Conservation (phyloP, 2,113 vertebrate species). For the Nothobranchius kuhntae region DNA sequence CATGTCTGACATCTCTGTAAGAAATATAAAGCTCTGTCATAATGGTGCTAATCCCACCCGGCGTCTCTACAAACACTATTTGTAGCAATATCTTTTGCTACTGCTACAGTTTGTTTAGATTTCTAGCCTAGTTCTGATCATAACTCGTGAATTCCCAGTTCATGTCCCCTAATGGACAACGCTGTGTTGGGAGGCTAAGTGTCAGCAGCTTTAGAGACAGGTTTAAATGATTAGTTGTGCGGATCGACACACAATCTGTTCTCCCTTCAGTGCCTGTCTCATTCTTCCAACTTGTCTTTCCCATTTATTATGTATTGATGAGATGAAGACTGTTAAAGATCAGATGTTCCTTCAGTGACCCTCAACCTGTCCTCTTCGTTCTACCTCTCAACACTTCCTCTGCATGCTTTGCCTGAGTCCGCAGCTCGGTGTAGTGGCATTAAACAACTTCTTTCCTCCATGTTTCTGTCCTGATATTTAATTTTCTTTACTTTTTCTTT, state of each 20-base stretch:
- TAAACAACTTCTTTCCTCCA: neutral
- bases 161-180: no score
- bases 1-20: no score
- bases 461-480: neutral
- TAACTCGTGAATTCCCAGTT: no score
- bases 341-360: slow-evolving; percentile 59
- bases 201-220: slow-evolving; percentile 47
- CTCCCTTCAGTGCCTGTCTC: slow-evolving; percentile 33
- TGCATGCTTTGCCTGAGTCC: slow-evolving; percentile 12
- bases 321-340: slow-evolving; percentile 67
- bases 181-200: slow-evolving; percentile 19
- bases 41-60: no score
- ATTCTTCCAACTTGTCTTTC: slow-evolving; percentile 4
- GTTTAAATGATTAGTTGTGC: slow-evolving; percentile 70
- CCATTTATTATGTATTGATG: slow-evolving; percentile 71
- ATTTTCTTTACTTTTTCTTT: neutral
- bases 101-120: no score
- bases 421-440: neutral
- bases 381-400: slow-evolving; percentile 1
- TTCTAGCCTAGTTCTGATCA: neutral
- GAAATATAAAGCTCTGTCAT: no score
- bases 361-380: slow-evolving; percentile 15
- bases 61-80: no score
- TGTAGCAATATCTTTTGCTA: no score
- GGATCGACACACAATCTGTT: slow-evolving; percentile 60